Percentiles rank a stretch among this genome's conserved stretches.
Evolutionary conservation across 2,113 vertebrate species (phyloP).

Genomic region (Cynopterus brachyotis): DNA sequence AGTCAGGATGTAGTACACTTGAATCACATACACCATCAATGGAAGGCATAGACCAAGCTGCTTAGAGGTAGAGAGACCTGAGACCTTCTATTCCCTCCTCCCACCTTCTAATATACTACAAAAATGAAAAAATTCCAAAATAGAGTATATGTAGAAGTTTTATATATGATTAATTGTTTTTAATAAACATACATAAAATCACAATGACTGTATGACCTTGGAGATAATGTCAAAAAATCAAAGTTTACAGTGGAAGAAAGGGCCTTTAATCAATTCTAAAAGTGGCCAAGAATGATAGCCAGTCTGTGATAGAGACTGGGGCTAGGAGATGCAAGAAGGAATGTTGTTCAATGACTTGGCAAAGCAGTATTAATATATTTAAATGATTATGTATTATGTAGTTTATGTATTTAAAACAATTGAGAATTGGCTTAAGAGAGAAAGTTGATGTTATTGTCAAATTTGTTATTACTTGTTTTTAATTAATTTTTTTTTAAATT

Average conservation of each 20-base stretch:
- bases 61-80: neutral
- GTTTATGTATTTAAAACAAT: neutral
- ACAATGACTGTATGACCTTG: neutral
- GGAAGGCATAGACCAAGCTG: neutral
- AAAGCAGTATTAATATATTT: neutral
- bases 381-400: too few relatives aligned
- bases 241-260: neutral
- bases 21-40: neutral
- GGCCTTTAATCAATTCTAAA: neutral
- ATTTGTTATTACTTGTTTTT: neutral
- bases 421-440: neutral
- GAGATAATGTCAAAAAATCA: neutral
- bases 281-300: neutral
- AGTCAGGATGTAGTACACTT: accelerated
- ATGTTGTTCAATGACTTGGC: neutral
- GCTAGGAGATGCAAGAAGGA: neutral
- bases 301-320: neutral
- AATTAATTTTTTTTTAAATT: neutral
- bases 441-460: neutral
- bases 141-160: neutral
- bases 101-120: neutral
- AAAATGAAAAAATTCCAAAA: neutral
- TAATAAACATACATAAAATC: neutral
- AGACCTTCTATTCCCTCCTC: neutral
- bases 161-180: neutral